Percentiles rank a stretch among this genome's conserved stretches.
phyloP scores from a whole-genome alignment of 2,113 vertebrate genomes.

The Psephotus haematonotus region DNA sequence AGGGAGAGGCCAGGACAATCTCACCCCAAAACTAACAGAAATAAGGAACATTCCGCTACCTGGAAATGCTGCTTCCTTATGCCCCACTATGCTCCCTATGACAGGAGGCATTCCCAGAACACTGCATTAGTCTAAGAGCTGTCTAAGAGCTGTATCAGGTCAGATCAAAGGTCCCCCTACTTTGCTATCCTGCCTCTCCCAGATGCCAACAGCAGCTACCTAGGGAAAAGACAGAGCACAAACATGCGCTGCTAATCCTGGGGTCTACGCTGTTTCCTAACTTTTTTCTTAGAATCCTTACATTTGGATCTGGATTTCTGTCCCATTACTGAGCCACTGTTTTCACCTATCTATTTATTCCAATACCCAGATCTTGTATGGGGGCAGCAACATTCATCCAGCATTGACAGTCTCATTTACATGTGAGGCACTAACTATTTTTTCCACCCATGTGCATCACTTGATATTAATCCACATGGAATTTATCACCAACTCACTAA shows the following conservation, averaged over 20 bases:
- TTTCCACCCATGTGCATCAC: conserved; percentile 3
- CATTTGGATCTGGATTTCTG: neutral
- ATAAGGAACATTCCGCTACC: neutral
- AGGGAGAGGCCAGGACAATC: neutral
- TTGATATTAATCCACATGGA: conserved; percentile 12
- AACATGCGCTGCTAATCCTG: neutral
- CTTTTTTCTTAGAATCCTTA: neutral
- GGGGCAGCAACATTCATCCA: neutral
- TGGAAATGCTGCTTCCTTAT: neutral
- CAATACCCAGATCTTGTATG: neutral
- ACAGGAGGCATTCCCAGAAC: neutral
- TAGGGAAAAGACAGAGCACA: neutral
- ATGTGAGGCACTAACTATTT: neutral
- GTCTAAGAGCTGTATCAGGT: neutral
- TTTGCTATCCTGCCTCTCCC: neutral
- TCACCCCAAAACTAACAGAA: neutral
- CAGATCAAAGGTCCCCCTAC: neutral
- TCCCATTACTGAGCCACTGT: neutral
- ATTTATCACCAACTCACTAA: conserved; percentile 47
- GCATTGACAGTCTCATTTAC: neutral
- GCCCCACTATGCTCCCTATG: neutral
- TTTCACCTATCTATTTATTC: neutral
- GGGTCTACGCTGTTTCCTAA: neutral
- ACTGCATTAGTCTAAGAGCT: neutral
- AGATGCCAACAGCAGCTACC: neutral